These are phyloP conservation scores for Scaptomyza pallida DNA, from an alignment of 1,140 invertebrate genomes.

Conservation along the genomic window DNA sequence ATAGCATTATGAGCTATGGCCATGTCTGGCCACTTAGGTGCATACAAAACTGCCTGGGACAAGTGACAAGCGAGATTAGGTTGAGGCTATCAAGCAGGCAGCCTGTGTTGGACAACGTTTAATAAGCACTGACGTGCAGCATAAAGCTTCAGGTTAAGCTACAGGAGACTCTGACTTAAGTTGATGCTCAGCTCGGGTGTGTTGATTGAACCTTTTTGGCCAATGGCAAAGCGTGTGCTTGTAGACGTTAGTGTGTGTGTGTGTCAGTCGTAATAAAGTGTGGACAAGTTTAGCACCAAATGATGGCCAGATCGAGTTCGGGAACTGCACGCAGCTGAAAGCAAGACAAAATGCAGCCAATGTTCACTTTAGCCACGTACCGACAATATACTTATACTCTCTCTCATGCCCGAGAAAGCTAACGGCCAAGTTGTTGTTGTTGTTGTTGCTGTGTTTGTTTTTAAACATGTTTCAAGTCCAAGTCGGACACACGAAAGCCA, in stretches of 20 bases:
- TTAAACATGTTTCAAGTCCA: constrained; percentile 73
- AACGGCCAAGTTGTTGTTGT: constrained; percentile 51
- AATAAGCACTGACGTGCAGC: constrained; percentile 66
- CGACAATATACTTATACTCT: constrained; percentile 12
- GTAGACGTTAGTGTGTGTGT: neutral
- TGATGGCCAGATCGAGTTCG: constrained; percentile 31
- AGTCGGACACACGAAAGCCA: constrained; percentile 45
- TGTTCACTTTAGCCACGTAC: constrained; percentile 20
- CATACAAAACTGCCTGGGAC: constrained; percentile 42
- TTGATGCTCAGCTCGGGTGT: constrained; percentile 31
- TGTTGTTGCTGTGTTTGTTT: constrained; percentile 19
- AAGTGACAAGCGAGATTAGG: constrained; percentile 72
- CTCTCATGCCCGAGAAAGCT: constrained; percentile 55
- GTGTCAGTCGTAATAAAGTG: constrained; percentile 41
- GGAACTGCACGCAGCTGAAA: constrained; percentile 12
- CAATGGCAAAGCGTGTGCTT: constrained; percentile 5
- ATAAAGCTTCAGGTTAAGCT: constrained; percentile 28
- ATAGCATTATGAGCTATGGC: constrained; percentile 66
- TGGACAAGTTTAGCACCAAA: constrained; percentile 52
- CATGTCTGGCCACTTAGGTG: constrained; percentile 44
- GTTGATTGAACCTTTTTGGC: constrained; percentile 42
- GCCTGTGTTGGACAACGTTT: constrained; percentile 43
- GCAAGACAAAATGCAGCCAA: constrained; percentile 8
- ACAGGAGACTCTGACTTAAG: constrained; percentile 3
- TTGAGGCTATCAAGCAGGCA: constrained; percentile 8